Base-by-base conservation (phyloP, 2,888 invertebrate species). In the Amblyjoppa fuscipennis region DNA sequence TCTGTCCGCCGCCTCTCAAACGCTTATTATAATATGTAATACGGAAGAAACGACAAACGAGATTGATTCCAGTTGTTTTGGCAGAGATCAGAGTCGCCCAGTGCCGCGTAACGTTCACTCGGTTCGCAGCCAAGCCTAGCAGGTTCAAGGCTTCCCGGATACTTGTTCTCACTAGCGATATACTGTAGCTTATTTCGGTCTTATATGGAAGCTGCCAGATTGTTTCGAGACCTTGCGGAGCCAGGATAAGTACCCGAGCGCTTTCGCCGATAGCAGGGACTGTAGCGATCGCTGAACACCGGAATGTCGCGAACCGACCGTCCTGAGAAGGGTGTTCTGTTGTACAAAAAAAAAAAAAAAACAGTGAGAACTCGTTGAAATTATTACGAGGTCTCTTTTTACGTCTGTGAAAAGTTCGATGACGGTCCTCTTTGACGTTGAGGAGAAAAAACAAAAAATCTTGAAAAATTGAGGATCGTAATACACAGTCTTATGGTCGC, bases 91-190 rank as follows among this genome's bases (percentile, higher is more conserved):
- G 64, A 34, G 31, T 16, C 31, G 64, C 34, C 64, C 64, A 34
- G 31, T 34, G 34, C 6, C n/a, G 64, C n/a, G 34, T 64, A 16
- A 31, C 64, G 64, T 31, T 34, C 64, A 64, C 64, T 31, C 64
- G n/a, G 13, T 34, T 64, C 13, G n/a, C 64, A 5, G 53, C 20
- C 53, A 20, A 7, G 64, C 61, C 61, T 11, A 31, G 31, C 64
- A 74, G 59, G 73, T 75, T 75, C 75, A 64, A 64, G 75, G 75
- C n/a, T 34, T 64, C 45, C 64, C 75, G 75, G 49, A 75, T 49
- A 38, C 45, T 3, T n/a, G 31, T 5, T n/a, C 34, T 34, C 7
- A 64, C 13, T 20, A 20, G 20, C 31, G 16, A 31, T 2, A 31
- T 2, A 38, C 64, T 7, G 64, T 13, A 31, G 1, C 31, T 11